Percentiles rank a stretch among this genome's conserved stretches.
Evolutionary conservation across 2,888 invertebrate genomes (phyloP).

Genomic region (Acleris laterana): DNA sequence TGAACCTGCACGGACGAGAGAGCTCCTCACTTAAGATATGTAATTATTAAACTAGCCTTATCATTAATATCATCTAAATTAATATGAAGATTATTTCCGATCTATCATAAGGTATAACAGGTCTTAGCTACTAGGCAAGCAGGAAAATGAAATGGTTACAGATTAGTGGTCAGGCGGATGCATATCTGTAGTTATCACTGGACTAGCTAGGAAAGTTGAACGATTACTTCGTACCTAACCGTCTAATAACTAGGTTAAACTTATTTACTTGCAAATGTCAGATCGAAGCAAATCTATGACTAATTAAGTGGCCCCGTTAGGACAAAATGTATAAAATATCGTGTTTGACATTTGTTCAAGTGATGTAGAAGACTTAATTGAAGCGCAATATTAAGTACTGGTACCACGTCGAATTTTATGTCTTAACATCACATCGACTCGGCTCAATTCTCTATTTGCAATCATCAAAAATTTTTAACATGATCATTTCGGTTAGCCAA

Average conservation of each 20-base stretch:
- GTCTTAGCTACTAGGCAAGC: conserved; percentile 31
- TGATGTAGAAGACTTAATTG: too few species aligned
- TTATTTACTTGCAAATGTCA: background rate
- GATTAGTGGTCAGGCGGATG: conserved; percentile 20
- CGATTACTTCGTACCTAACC: conserved; percentile 4
- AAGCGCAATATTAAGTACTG: too few species aligned
- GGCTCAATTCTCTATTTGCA: too few species aligned
- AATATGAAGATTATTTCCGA: background rate
- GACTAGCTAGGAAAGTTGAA: conserved; percentile 20
- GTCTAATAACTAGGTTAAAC: conserved; percentile 7
- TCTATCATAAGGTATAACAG: background rate
- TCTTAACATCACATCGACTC: too few species aligned
- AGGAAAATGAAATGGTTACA: conserved; percentile 33
- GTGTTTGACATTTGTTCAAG: background rate
- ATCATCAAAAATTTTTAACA: too few species aligned
- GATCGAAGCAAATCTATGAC: background rate
- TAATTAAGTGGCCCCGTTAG: background rate
- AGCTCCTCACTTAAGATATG: background rate
- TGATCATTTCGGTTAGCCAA: too few species aligned
- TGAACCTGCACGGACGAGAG: too few species aligned
- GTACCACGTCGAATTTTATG: too few species aligned
- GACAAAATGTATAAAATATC: background rate
- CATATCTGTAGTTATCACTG: conserved; percentile 12
- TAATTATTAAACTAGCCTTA: background rate
- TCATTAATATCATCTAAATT: background rate